Evolutionary conservation across 2,113 vertebrate genomes (phyloP).

Genomic region (Myanophis thanlyinensis): DNA sequence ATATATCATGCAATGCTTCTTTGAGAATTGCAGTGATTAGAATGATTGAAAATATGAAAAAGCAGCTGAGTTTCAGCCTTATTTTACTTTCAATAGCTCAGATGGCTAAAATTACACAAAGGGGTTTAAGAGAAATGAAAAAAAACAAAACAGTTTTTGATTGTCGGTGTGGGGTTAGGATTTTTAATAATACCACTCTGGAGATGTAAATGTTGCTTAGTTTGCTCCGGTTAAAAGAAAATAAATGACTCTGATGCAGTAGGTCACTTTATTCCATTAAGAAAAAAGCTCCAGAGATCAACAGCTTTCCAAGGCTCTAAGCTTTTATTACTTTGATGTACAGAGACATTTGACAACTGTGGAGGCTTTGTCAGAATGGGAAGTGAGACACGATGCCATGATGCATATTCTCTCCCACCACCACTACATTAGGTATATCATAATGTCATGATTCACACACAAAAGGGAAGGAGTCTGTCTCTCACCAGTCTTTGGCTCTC

Average conservation of each 20-base stretch:
- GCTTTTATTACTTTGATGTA: background rate
- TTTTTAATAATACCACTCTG: background rate
- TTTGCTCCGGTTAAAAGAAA: background rate
- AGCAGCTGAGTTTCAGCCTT: background rate
- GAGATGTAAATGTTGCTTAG: background rate
- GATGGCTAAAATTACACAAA: background rate
- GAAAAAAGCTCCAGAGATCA: background rate
- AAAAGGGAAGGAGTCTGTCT: background rate
- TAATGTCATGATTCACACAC: background rate
- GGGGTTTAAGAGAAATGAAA: background rate
- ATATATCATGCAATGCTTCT: background rate
- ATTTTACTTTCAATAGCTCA: conserved; percentile 1
- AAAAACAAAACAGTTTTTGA: background rate
- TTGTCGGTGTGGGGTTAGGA: background rate
- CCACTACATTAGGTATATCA: background rate
- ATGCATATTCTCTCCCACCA: background rate
- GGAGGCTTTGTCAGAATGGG: background rate
- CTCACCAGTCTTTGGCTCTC: too few species aligned
- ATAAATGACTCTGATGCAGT: background rate
- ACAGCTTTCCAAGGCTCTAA: background rate
- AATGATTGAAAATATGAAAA: background rate
- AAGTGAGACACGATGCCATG: background rate
- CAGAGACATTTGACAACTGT: background rate
- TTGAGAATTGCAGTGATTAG: background rate
- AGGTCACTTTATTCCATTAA: background rate